phyloP scores from a whole-genome alignment of 2,113 vertebrate species.

The Rhabdornis inornatus region DNA sequence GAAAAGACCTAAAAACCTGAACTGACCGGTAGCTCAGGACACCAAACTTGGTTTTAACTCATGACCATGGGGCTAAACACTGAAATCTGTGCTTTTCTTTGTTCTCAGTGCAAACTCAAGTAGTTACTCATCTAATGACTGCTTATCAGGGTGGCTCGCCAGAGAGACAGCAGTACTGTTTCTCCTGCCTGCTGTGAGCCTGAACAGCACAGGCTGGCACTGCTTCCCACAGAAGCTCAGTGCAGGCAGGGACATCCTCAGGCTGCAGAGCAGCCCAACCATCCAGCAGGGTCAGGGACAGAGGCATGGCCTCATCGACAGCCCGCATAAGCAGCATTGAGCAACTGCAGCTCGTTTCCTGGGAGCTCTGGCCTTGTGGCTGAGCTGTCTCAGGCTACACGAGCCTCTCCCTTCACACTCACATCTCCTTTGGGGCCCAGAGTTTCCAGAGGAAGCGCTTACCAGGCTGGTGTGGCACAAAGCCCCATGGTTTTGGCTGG shows the following conservation, averaged over 20 bases:
- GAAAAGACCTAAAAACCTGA: background rate
- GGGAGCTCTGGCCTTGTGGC: background rate
- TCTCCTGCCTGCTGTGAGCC: background rate
- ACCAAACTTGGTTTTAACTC: background rate
- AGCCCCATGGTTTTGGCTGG: background rate
- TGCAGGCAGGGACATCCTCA: background rate
- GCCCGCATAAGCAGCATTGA: fast-evolving
- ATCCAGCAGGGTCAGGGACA: background rate
- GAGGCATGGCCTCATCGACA: fast-evolving
- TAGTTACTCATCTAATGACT: background rate
- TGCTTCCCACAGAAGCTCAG: background rate
- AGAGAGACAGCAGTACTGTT: background rate
- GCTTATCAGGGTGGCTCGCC: fast-evolving
- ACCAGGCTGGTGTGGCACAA: background rate
- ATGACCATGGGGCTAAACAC: background rate
- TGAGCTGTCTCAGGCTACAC: background rate
- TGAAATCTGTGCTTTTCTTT: background rate
- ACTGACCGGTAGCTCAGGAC: background rate
- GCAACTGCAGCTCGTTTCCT: background rate
- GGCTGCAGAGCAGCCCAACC: background rate
- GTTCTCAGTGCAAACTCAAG: background rate
- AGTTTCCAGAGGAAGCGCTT: background rate
- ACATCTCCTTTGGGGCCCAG: fast-evolving
- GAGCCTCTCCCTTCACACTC: background rate
- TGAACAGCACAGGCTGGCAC: background rate